A percentile compares a stretch with the other conserved stretches of the same genome.
phyloP scores from a whole-genome alignment of 2,888 invertebrate genomes.

The Dioctria linearis region DNA sequence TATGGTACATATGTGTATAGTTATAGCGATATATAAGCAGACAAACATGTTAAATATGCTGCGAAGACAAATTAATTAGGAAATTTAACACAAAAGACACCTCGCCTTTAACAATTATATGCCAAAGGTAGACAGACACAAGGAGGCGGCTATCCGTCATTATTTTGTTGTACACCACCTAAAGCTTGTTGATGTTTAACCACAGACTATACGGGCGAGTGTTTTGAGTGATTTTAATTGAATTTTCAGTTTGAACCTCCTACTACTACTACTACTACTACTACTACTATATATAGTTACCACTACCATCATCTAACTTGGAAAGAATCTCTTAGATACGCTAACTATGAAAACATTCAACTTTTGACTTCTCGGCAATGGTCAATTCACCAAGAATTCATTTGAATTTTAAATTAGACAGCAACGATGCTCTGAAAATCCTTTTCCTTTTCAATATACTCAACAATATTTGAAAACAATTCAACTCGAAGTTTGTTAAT shows the following conservation, averaged over 20 bases:
- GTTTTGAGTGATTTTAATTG: constrained; percentile 33
- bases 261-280: too few species aligned
- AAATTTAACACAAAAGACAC: constrained; percentile 41
- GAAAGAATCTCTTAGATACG: background rate
- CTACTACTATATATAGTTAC: too few species aligned
- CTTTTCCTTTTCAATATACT: constrained; percentile 12
- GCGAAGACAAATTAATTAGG: constrained; percentile 46
- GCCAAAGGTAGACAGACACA: constrained; percentile 17
- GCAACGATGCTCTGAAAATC: constrained; percentile 21
- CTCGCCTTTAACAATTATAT: constrained; percentile 29
- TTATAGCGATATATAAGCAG: background rate
- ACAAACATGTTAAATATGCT: constrained; percentile 41
- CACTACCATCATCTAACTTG: background rate
- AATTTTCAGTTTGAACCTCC: constrained; percentile 16
- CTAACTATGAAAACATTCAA: background rate
- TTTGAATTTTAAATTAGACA: constrained; percentile 43
- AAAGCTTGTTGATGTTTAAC: constrained; percentile 9
- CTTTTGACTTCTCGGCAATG: constrained; percentile 13
- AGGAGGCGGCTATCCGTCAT: too few species aligned
- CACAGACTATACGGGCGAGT: constrained; percentile 8
- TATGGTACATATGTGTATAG: too few species aligned
- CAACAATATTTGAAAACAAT: constrained; percentile 11
- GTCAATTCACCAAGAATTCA: constrained; percentile 40
- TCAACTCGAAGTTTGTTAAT: constrained; percentile 46
- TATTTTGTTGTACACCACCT: too few species aligned